phyloP scores from a whole-genome alignment of 2,888 invertebrate genomes.

The Xestia rhomboidea region DNA sequence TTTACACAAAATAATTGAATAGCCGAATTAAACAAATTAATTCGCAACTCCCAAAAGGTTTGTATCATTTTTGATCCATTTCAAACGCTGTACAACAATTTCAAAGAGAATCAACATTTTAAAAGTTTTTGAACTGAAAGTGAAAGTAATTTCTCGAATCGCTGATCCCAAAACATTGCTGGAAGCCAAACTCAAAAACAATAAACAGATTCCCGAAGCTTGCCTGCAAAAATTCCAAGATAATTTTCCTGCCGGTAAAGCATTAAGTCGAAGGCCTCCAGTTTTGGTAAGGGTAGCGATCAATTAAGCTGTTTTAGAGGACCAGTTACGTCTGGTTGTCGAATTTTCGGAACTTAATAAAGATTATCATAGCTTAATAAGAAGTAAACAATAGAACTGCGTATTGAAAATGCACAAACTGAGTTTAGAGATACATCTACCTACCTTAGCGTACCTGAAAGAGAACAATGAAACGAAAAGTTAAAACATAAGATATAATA shows the following conservation, averaged over 20 bases:
- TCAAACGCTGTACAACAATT: constrained; percentile 61
- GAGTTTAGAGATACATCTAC: background rate
- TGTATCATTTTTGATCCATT: constrained; percentile 65
- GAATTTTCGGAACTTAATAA: background rate
- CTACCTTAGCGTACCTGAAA: background rate
- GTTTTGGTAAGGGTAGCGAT: constrained; percentile 62
- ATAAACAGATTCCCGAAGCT: constrained; percentile 77
- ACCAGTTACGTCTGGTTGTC: background rate
- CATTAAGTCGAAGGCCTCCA: constrained; percentile 68
- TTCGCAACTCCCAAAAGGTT: constrained; percentile 50
- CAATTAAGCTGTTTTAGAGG: constrained; percentile 40
- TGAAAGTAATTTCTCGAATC: constrained; percentile 79
- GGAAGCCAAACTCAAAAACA: constrained; percentile 81
- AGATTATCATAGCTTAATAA: background rate
- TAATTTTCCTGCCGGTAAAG: constrained; percentile 76
- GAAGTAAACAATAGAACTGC: background rate
- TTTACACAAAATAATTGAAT: constrained; percentile 57
- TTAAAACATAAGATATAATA: background rate
- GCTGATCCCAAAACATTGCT: constrained; percentile 75
- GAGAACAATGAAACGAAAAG: background rate
- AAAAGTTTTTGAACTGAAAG: constrained; percentile 70
- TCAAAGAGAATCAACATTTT: constrained; percentile 71
- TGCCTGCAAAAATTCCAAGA: constrained; percentile 76
- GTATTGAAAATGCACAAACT: background rate
- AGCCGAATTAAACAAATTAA: constrained; percentile 60